Evolutionary conservation across 2,797 vertebrate species (phyloP), one percentile per base, ranked within the genome.

Genomic region (Danio albolineatus): DNA sequence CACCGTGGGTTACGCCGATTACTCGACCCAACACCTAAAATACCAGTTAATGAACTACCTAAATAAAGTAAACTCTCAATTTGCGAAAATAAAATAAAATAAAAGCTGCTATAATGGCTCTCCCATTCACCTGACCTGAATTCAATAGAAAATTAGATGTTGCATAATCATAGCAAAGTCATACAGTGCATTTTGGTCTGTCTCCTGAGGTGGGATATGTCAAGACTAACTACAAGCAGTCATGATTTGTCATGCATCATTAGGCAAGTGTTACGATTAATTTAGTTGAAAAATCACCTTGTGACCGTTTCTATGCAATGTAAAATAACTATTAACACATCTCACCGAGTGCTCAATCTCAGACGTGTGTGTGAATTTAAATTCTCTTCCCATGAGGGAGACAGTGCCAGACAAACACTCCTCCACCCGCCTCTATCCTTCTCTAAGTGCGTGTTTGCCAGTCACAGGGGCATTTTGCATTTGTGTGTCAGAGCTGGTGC

Each of bases 401-500:
- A 8, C 2, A 28, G 3, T 5, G 13, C 78, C 71, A 69, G 65
- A 83, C 49, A 86, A 81, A 79, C 46, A 81, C 10, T 43, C 73
- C 38, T 67, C 38, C 66, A 6, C 65, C 13, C 48, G 0, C 49
- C 36, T 28, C 17, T 79, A 75, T 67, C 49, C 61, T 80, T 64
- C 14, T 66, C 16, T 12, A 7, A 61, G 53, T 70, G 85, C 85
- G 81, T 79, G 86, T 85, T 43, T 3, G 44, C 59, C 21, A 44
- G 38, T 43, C 41, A 54, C 41, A 41, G 46, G 66, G 79, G 71
- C 51, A 79, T 79, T 85, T 87, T 21, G 21, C 80, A 64, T 36
- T 77, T 81, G 39, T 66, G 83, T 84, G 83, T 79, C 19, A 48
- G 76, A 67, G 85, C 38, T 80, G 57, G 80, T 86, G 78, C 49